Percentiles rank a stretch among this genome's conserved stretches.
phyloP scores from a whole-genome alignment of 2,888 invertebrate species.

The Xestia xanthographa region DNA sequence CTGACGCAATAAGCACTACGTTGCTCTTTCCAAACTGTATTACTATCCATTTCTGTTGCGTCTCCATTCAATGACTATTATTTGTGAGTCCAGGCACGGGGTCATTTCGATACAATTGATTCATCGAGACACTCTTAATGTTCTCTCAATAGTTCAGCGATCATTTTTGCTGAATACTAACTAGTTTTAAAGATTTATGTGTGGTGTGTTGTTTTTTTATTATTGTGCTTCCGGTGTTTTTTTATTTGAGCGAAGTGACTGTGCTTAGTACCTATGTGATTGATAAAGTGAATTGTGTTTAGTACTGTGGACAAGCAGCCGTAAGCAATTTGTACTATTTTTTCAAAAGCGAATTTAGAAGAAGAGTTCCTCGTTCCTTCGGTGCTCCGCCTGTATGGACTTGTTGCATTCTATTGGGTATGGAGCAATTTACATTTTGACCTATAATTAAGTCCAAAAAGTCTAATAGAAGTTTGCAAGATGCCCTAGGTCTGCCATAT shows the following conservation, averaged over 20 bases:
- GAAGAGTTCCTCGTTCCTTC: not conserved
- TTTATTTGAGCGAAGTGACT: not conserved
- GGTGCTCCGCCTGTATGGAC: not conserved
- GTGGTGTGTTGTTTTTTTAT: slow-evolving; percentile 25
- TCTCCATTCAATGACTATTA: slow-evolving; percentile 66
- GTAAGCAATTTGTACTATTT: not conserved
- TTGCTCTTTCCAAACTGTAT: slow-evolving; percentile 58
- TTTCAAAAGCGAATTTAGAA: not conserved
- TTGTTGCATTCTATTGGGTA: slow-evolving; percentile 24
- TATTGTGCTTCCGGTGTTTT: slow-evolving; percentile 20
- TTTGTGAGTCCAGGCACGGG: slow-evolving; percentile 74
- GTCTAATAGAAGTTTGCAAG: no score
- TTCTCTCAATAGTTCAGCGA: slow-evolving; percentile 65
- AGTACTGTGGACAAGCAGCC: not conserved
- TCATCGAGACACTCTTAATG: slow-evolving; percentile 85
- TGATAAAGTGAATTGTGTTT: slow-evolving; percentile 14
- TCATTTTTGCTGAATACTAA: slow-evolving; percentile 58
- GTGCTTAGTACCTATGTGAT: not conserved
- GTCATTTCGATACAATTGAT: slow-evolving; percentile 86
- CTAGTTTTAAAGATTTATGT: slow-evolving; percentile 55
- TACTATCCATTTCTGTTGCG: slow-evolving; percentile 55
- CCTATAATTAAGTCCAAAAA: not conserved
- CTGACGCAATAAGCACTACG: slow-evolving; percentile 57
- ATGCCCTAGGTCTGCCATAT: no score
- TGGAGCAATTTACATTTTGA: not conserved